Percentiles rank a stretch among this genome's conserved stretches.
phyloP scores from a whole-genome alignment of 2,888 invertebrate species.

The Drosophila fungiperda region DNA sequence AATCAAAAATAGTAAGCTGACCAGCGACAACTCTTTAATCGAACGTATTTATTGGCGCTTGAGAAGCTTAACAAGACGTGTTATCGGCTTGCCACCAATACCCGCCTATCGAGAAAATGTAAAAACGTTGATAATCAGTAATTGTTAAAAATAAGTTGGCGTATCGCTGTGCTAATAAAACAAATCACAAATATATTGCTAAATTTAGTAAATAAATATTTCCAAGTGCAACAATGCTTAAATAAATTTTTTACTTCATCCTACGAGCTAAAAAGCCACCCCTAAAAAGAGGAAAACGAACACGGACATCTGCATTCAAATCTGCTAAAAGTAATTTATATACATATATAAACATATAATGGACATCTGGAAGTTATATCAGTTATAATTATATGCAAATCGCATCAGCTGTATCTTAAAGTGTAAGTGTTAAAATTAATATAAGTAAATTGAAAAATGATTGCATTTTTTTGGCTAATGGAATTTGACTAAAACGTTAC shows the following conservation, averaged over 20 bases:
- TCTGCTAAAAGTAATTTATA: slow-evolving; percentile 4
- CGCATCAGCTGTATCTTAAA: background rate
- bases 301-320: slow-evolving; percentile 14
- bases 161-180: background rate
- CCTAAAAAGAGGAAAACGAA: background rate
- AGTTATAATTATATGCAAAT: slow-evolving; percentile 10
- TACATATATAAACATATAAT: background rate
- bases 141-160: background rate
- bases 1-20: background rate
- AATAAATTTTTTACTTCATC: background rate
- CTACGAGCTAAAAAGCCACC: slow-evolving; percentile 13
- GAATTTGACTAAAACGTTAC: slow-evolving; percentile 5
- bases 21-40: background rate
- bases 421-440: slow-evolving; percentile 11
- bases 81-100: slow-evolving; percentile 10
- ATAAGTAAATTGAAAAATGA: background rate
- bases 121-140: slow-evolving; percentile 17
- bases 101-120: slow-evolving; percentile 14
- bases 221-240: background rate
- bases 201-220: background rate
- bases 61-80: background rate
- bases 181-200: background rate
- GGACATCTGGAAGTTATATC: background rate
- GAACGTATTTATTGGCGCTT: background rate
- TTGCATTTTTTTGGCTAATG: background rate